Evolutionary conservation across 2,888 invertebrate species (phyloP), one percentile per base, ranked within the genome.

Genomic region (Crepidodera aurea): DNA sequence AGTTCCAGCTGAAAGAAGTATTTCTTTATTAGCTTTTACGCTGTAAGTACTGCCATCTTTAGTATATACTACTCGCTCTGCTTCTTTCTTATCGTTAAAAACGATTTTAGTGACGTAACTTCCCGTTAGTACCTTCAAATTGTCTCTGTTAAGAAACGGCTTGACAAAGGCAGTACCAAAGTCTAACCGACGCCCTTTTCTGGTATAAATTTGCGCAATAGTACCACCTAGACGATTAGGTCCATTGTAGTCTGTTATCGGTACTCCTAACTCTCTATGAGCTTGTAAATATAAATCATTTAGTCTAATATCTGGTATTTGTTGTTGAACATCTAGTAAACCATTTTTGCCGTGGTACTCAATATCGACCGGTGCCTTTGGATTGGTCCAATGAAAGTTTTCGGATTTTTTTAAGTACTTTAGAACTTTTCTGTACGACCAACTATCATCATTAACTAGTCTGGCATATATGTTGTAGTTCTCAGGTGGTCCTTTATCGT

Each of bases 381-480:
- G 7, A 50, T 48, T 42, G 46, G 19, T 10, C 66, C 65, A 42
- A 67, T 54, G 12, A 13, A 50, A 40, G 13, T 50, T 19, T 60
- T 64, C 64, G 0, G 51, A 51, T 46, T 60, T 64, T 13, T 37
- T 64, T 12, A 60, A 55, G 34, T 64, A 64, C 78, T 7, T 90
- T 76, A 75, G 89, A 89, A 66, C 18, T 10, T 66, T 66, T 7
- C 60, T 54, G 39, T 62, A 66, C n/a, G 50, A 48, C 74, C 79
- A 80, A 44, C 76, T 71, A 0, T 87, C 12, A 6, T 34, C 84
- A 77, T 93, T 93, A 0, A 94, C 93, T 13, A 89, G 82, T 0
- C 85, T 83, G 51, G 89, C 91, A 95, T 95, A 96, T 44, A 88
- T 85, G 77, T 94, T 91, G 76, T 87, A 96, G 79, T 95, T 94